Evolutionary conservation across 1,140 invertebrate genomes (phyloP), one percentile per base, ranked within the genome.

Genomic region (Thereuonema tuberculata): DNA sequence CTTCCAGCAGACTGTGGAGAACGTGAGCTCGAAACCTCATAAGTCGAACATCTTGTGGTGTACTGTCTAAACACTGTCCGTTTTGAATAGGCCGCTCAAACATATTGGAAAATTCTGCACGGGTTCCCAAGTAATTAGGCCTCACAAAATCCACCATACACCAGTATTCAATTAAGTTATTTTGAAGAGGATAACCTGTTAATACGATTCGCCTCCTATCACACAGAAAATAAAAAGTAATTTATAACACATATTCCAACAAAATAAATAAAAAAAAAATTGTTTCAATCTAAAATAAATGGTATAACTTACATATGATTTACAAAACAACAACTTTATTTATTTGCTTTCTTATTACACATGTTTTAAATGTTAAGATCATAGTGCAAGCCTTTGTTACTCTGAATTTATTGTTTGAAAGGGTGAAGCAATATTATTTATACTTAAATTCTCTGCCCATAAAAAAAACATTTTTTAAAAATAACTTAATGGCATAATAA

Each of bases 141-240:
- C 92, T 78, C 0, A 96, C 92, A 70, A 95, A 97, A 66, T 96
- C 91, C 1, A 95, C 90, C 91, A 94, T 94, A 69, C 90, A 80
- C 89, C 90, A 96, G 70, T 97, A 97, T 72, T 97, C 93, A 25
- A 93, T 73, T 1, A 97, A 73, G 76, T 96, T 96, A 72, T 97
- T 97, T 74, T 97, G 93, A n/a, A 97, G 71, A 0, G 93, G 93
- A 79, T 95, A 95, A 20, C 93, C 93, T 9, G 93, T 97, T 2
- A 97, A 75, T 1, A 96, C 91, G 23, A 97, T 82, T 56, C 93
- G 77, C 25, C 93, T 78, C 68, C 88, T 90, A 29, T 12, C 5
- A 53, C 29, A 50, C 31, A 43, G 15, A 50, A 48, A 50, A 50
- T 26, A 50, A 21, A 50, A 50, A 50, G 21, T 24, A 21, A 5